Base-by-base conservation (phyloP, 1,140 invertebrate species). In the Lordiphosa clarofinis region DNA sequence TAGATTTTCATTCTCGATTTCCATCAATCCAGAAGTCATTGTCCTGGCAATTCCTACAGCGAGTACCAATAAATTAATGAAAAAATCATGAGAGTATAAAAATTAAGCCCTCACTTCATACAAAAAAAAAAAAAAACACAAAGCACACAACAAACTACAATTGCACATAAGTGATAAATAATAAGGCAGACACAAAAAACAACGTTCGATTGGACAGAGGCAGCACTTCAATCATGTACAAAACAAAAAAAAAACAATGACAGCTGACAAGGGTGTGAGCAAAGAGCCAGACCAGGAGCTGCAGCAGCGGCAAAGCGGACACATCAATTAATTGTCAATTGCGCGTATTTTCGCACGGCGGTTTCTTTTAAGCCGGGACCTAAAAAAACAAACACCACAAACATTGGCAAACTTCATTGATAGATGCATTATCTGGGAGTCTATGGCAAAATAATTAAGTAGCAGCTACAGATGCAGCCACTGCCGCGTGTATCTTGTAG, bases 261-360 rank as follows among this genome's bases (percentile, higher is more conserved):
- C 79, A 84, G 78, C 79, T 84, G 78, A 84, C 78, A 84, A 78
- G 78, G 78, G 78, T 84, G 78, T 84, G 78, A 84, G 78, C 60
- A 61, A 47, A 55, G 73, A 84, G 78, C 57, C 65, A 39, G 65
- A 70, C 36, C 42, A 52, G 37, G 28, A 56, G 50, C 69, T 57
- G 40, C 57, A 61, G 46, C 55, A 53, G 58, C 21, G 44, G 56
- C 57, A 58, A 46, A 84, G 78, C 78, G 79, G 78, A 84, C 78
- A 84, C 78, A 84, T 84, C 78, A 84, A 84, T 84, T 84, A 84
- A 84, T 84, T 84, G 78, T 84, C 78, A 84, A 84, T 84, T 84
- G 78, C 78, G 78, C 78, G 76, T 81, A 76, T 81, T 81, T 81
- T 81, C 76, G 76, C 76, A 81, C 76, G 78, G 76, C 76, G 78